A percentile compares a stretch with the other conserved stretches of the same genome.
Conservation (phyloP, 2,113 vertebrate species). For the Oryctolagus cuniculus region DNA sequence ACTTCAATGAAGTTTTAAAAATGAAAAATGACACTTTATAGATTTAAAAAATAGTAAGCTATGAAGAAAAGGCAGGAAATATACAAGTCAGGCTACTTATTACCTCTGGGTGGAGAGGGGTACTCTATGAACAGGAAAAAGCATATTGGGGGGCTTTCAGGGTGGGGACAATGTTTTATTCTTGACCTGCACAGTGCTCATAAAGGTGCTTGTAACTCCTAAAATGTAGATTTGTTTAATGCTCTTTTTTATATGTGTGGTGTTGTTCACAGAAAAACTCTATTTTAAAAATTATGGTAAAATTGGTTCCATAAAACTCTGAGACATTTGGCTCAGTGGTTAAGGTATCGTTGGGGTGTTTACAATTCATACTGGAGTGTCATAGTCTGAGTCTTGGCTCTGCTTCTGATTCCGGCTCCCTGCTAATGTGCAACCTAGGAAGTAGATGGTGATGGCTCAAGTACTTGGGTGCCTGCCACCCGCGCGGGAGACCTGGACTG, state of each 20-base stretch:
- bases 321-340: no score
- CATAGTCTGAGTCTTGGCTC: no score
- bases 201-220: constrained; percentile 8
- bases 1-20: constrained; percentile 36
- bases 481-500: no score
- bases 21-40: constrained; percentile 49
- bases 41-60: constrained; percentile 47
- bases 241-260: not conserved
- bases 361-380: no score
- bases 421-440: no score
- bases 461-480: no score
- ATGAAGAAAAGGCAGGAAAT: constrained; percentile 12
- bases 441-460: no score
- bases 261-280: not conserved
- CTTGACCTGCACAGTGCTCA: constrained; percentile 7
- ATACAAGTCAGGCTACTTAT: not conserved
- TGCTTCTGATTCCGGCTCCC: no score
- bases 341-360: no score
- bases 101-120: not conserved
- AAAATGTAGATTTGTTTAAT: not conserved
- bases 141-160: not conserved
- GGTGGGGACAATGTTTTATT: constrained; percentile 24
- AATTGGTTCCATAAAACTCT: no score
- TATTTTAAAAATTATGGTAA: constrained; percentile 39
- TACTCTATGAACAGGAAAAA: constrained; percentile 12